Evolutionary conservation across 2,113 vertebrate genomes (phyloP).

Genomic region (Lasiurus borealis): DNA sequence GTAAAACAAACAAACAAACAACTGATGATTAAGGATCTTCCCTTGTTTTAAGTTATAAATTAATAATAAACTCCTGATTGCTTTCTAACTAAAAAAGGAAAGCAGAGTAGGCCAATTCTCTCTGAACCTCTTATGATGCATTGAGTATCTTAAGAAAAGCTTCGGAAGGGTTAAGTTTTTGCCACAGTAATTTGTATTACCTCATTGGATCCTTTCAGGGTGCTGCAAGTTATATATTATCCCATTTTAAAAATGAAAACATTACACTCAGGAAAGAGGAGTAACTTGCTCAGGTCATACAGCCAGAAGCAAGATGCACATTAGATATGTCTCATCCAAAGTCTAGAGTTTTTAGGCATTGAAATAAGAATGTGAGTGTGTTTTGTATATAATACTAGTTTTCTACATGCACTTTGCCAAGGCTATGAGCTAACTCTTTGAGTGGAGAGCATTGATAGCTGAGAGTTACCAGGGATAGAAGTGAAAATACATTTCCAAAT

Average conservation of each 20-base stretch:
- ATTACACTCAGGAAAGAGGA: not conserved
- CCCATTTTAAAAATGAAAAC: not conserved
- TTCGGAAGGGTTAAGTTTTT: not conserved
- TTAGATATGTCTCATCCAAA: not conserved
- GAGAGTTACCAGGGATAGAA: not conserved
- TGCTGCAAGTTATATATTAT: not conserved
- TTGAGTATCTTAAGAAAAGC: conserved; percentile 7
- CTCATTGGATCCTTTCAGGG: not conserved
- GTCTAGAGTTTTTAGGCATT: not conserved
- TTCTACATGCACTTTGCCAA: not conserved
- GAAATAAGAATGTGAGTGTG: not conserved
- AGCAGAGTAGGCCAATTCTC: not conserved
- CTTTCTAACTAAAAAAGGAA: conserved; percentile 48
- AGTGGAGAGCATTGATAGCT: not conserved
- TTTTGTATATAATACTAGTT: not conserved
- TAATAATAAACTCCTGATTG: conserved; percentile 31
- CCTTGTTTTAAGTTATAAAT: conserved; percentile 26
- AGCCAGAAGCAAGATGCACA: not conserved
- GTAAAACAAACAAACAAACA: not conserved
- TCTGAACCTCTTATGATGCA: conserved; percentile 36
- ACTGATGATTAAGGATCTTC: not conserved
- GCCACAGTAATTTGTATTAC: not conserved
- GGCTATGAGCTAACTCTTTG: not conserved
- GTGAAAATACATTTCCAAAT: not conserved
- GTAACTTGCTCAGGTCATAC: not conserved